Evolutionary conservation across 2,113 vertebrate species (phyloP).

Genomic region (Tretioscincus oriximinensis): DNA sequence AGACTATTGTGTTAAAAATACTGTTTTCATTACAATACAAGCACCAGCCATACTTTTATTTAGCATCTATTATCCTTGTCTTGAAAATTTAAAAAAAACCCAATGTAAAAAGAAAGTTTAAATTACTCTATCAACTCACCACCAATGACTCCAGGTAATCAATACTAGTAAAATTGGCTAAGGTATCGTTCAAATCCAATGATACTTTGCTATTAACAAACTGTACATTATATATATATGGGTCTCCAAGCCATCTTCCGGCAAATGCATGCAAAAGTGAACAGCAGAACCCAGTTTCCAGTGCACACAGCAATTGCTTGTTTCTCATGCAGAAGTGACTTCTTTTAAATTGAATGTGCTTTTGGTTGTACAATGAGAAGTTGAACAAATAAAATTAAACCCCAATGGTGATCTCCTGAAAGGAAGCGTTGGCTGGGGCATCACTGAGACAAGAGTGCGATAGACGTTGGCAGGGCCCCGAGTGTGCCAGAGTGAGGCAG

Average conservation of each 20-base stretch:
- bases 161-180: neutral
- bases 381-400: too few relatives aligned
- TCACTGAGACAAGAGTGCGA: too few relatives aligned
- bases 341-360: too few relatives aligned
- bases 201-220: neutral
- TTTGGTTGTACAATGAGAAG: too few relatives aligned
- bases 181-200: constrained; percentile 1
- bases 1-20: neutral
- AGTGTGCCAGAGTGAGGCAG: too few relatives aligned
- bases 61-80: neutral
- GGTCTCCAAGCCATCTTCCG: neutral
- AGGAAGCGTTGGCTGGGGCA: too few relatives aligned
- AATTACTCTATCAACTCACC: constrained; percentile 23
- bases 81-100: neutral
- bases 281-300: too few relatives aligned
- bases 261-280: too few relatives aligned
- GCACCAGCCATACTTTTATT: neutral
- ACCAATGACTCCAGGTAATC: neutral
- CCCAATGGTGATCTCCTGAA: too few relatives aligned
- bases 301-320: too few relatives aligned
- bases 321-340: too few relatives aligned
- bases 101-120: constrained; percentile 19
- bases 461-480: too few relatives aligned
- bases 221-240: constrained; percentile 35
- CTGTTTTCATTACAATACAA: constrained; percentile 10